Evolutionary conservation across 2,888 invertebrate genomes (phyloP).

Genomic region (Seira musarum): DNA sequence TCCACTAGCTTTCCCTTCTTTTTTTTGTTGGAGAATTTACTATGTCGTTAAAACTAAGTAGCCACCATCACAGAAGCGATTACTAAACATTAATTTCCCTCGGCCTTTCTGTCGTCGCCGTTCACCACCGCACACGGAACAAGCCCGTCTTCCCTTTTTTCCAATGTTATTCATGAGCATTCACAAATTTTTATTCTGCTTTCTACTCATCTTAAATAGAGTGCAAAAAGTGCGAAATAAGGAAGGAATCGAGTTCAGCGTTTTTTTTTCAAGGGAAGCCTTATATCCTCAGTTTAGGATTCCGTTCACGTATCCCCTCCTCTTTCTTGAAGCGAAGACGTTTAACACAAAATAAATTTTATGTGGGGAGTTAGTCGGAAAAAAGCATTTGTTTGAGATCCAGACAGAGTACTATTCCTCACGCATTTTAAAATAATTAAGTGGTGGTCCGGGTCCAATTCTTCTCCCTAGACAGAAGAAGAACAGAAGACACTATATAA

Average conservation of each 20-base stretch:
- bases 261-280: neutral
- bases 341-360: constrained; percentile 7
- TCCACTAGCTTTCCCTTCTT: neutral
- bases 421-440: constrained; percentile 10
- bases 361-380: neutral
- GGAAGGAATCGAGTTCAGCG: constrained; percentile 16
- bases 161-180: constrained; percentile 4
- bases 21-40: constrained; percentile 1
- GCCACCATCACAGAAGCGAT: constrained; percentile 10
- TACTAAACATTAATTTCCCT: constrained; percentile 7
- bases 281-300: constrained; percentile 48
- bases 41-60: constrained; percentile 6
- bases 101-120: constrained; percentile 1
- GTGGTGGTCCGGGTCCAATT: neutral
- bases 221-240: neutral
- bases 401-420: neutral
- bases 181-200: neutral
- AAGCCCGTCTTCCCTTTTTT: neutral
- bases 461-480: too few species aligned
- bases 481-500: too few species aligned
- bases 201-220: constrained; percentile 6
- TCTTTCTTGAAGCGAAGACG: neutral
- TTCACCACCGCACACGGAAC: neutral
- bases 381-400: neutral
- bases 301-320: constrained; percentile 40